Evolutionary conservation across 2,113 vertebrate species (phyloP), one percentile per base, ranked within the genome.

Genomic region (Limanda limanda): DNA sequence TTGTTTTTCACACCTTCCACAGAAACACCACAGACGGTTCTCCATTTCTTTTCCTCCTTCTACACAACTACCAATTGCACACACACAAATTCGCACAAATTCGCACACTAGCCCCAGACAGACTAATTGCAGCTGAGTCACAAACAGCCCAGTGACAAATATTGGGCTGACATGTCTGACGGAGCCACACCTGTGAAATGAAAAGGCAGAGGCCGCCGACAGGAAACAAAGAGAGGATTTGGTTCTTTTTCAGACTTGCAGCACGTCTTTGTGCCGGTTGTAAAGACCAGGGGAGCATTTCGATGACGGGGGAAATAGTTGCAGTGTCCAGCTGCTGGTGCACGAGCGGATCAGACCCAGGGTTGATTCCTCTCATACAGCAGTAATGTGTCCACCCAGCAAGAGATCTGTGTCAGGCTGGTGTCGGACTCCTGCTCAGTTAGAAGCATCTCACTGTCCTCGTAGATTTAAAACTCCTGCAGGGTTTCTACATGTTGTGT

Each of bases 161-260:
- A 59, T 24, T 45, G 72, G 56, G 47, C 66, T 72, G 27, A 31
- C 27, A 31, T 31, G 68, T 56, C 52, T 23, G 35, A 68, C 47
- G 25, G 58, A 13, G 82, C 52, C 82, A 73, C 71, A 82, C 79
- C 85, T 86, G 67, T 60, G 70, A 37, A 27, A 68, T 68, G 74
- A 83, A 86, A 85, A 75, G 81, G 42, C 14, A 1, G 78, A 6
- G 81, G 64, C 69, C 82, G 59, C 45, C 59, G 70, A 25, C 51
- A 3, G 21, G 62, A 83, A 71, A 90, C 82, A 89, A 89, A 85
- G 83, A 68, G 17, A 55, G 71, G 66, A 68, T 77, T 85, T 88
- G 79, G 61, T 52, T 51, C 74, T 72, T 64, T 59, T 58, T 6
- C 27, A 31, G 5, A 31, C 27, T 31, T 79, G 54, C 31, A 59